A percentile compares a stretch with the other conserved stretches of the same genome.
These are phyloP conservation scores for Urechis unicinctus DNA, from an alignment of 2,888 invertebrate species.

Conservation along the genomic window DNA sequence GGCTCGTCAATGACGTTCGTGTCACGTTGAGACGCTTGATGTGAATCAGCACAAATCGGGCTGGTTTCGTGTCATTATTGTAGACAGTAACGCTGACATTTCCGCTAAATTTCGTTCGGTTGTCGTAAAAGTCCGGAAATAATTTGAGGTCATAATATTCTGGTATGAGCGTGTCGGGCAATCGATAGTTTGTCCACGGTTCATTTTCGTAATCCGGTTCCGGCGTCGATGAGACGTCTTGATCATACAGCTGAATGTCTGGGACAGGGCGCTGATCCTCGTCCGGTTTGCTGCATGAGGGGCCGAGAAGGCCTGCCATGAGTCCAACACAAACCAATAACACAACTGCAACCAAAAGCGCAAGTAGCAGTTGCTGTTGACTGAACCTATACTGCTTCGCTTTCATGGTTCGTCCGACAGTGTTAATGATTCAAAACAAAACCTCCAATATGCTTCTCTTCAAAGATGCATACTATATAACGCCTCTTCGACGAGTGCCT, in stretches of 20 bases:
- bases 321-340: not conserved
- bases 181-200: slow-evolving; percentile 42
- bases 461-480: too few relatives aligned
- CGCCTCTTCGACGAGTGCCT: too few relatives aligned
- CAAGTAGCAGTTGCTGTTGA: too few relatives aligned
- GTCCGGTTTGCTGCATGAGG: not conserved
- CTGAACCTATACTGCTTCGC: too few relatives aligned
- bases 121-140: slow-evolving; percentile 60
- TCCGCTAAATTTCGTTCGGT: slow-evolving; percentile 54
- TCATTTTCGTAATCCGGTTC: not conserved
- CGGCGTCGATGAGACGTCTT: not conserved
- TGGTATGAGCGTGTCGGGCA: slow-evolving; percentile 61
- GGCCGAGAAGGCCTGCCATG: not conserved
- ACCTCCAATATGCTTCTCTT: too few relatives aligned
- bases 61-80: slow-evolving; percentile 34
- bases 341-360: too few relatives aligned
- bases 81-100: slow-evolving; percentile 52
- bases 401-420: too few relatives aligned
- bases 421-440: too few relatives aligned
- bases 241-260: too few relatives aligned
- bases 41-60: slow-evolving; percentile 57
- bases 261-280: too few relatives aligned
- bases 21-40: slow-evolving; percentile 58
- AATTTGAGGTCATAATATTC: slow-evolving; percentile 64
- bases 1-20: slow-evolving; percentile 39